Evolutionary conservation across 2,113 vertebrate genomes (phyloP).

Genomic region (Odocoileus hemionus): DNA sequence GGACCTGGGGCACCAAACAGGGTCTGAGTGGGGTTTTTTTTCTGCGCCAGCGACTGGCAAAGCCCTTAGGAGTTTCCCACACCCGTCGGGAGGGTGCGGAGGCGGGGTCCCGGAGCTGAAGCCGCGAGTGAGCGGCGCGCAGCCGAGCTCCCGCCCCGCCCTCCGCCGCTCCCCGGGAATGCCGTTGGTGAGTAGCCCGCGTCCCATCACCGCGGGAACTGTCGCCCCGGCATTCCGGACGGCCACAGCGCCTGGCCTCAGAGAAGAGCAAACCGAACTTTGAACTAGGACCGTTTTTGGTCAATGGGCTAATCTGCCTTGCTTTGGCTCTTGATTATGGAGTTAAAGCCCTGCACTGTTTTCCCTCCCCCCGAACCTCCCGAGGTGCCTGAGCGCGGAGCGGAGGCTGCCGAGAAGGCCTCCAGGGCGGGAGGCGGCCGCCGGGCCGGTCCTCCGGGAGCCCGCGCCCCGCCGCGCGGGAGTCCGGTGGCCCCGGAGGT

Average conservation of each 20-base stretch:
- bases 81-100: fast-evolving
- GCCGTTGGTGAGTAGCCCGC: too few species aligned
- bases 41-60: too few species aligned
- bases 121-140: not conserved
- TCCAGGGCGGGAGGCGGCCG: not conserved
- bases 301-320: not conserved
- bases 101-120: fast-evolving
- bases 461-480: not conserved
- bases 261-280: not conserved
- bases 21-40: too few species aligned
- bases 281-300: not conserved
- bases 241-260: not conserved
- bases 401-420: not conserved
- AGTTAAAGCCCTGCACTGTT: not conserved
- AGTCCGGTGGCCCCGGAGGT: fast-evolving
- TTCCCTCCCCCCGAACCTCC: not conserved
- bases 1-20: not conserved
- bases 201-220: too few species aligned
- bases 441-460: fast-evolving
- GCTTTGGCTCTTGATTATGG: not conserved
- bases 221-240: too few species aligned
- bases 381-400: not conserved
- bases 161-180: not conserved
- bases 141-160: not conserved
- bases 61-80: fast-evolving